These are phyloP conservation scores for Trissolcus brochymenae DNA, from an alignment of 2,888 invertebrate species.

Conservation along the genomic window DNA sequence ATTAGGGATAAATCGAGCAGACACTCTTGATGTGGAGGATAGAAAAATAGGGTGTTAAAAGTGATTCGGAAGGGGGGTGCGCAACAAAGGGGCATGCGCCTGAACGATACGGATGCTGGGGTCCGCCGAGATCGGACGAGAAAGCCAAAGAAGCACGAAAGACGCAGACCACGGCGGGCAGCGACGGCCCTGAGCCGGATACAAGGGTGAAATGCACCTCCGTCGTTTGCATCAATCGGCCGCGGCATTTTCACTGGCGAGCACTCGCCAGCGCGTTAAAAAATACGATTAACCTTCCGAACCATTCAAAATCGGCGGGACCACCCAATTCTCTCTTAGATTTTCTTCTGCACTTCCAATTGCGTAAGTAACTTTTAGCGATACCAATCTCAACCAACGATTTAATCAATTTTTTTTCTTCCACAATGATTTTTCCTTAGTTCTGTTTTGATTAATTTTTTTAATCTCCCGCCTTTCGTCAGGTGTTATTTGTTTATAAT, in stretches of 20 bases:
- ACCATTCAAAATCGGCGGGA: slow-evolving; percentile 56
- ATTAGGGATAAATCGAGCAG: slow-evolving; percentile 38
- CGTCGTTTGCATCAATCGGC: slow-evolving; percentile 69
- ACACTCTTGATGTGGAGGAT: slow-evolving; percentile 49
- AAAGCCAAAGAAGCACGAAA: slow-evolving; percentile 68
- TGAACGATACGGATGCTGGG: slow-evolving; percentile 58
- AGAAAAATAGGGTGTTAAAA: slow-evolving; percentile 59
- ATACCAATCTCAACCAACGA: background rate
- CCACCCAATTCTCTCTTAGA: slow-evolving; percentile 45
- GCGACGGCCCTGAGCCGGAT: slow-evolving; percentile 71
- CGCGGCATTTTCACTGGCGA: slow-evolving; percentile 69
- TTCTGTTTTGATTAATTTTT: too few relatives aligned
- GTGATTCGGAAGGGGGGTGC: slow-evolving; percentile 25
- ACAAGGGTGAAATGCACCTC: slow-evolving; percentile 70
- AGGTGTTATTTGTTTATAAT: too few relatives aligned
- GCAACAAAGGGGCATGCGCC: slow-evolving; percentile 54
- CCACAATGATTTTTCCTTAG: too few relatives aligned
- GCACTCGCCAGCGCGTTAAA: slow-evolving; percentile 63
- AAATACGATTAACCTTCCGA: slow-evolving; percentile 62
- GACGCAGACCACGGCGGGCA: slow-evolving; percentile 70
- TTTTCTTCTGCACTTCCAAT: slow-evolving; percentile 53
- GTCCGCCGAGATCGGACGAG: slow-evolving; percentile 69
- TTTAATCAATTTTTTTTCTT: background rate
- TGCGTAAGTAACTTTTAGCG: slow-evolving; percentile 46
- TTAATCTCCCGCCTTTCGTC: too few relatives aligned